phyloP scores from a whole-genome alignment of 2,888 invertebrate species.

The Drosophila cognata region DNA sequence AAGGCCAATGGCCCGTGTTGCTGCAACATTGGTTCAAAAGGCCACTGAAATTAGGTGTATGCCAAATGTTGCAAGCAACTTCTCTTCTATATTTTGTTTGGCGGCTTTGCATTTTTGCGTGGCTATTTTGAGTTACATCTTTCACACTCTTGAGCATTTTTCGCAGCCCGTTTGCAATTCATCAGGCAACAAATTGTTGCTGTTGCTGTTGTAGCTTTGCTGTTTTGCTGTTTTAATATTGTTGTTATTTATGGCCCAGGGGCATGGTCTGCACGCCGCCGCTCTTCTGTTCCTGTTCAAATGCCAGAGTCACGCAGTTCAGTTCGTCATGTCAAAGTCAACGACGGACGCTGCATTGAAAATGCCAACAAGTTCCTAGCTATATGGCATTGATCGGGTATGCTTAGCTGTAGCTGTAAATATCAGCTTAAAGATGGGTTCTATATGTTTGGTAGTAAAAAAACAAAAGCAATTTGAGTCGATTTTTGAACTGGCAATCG shows the following conservation, averaged over 20 bases:
- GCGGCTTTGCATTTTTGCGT: slow-evolving; percentile 20
- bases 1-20: slow-evolving; percentile 38
- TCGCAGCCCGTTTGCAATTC: slow-evolving; percentile 65
- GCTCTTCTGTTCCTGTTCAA: slow-evolving; percentile 48
- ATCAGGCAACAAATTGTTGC: slow-evolving; percentile 51
- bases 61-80: slow-evolving; percentile 35
- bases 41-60: slow-evolving; percentile 47
- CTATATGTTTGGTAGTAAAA: too few relatives aligned
- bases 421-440: background rate
- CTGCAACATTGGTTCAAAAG: slow-evolving; percentile 34
- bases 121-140: slow-evolving; percentile 63
- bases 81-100: slow-evolving; percentile 4
- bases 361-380: slow-evolving; percentile 26
- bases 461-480: too few relatives aligned
- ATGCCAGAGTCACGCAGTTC: slow-evolving; percentile 73
- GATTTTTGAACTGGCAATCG: too few relatives aligned
- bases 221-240: slow-evolving; percentile 26
- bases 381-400: background rate
- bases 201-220: slow-evolving; percentile 23
- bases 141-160: slow-evolving; percentile 72
- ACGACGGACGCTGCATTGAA: slow-evolving; percentile 51
- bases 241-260: slow-evolving; percentile 55
- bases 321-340: slow-evolving; percentile 82
- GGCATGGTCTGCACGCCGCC: slow-evolving; percentile 37
- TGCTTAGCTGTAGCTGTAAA: background rate